phyloP scores from a whole-genome alignment of 2,113 vertebrate species.

The Lates calcarifer region DNA sequence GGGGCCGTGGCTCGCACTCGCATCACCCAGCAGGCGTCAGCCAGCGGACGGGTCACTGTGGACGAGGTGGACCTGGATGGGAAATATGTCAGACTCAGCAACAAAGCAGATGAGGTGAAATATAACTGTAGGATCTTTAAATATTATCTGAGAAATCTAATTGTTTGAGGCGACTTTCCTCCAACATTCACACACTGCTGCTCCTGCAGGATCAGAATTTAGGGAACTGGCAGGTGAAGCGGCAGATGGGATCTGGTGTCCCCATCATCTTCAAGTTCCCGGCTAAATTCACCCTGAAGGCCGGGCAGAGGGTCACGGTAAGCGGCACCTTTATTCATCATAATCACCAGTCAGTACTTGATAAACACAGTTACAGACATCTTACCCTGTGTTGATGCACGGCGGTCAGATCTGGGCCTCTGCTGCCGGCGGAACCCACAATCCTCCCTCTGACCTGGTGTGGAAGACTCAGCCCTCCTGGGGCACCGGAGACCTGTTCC shows the following conservation, averaged over 20 bases:
- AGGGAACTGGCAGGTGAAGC: constrained; percentile 96
- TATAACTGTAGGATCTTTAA: not conserved
- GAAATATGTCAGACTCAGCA: constrained; percentile 93
- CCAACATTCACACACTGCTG: not conserved
- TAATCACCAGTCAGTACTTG: not conserved
- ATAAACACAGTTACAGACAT: not conserved
- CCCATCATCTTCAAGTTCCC: constrained; percentile 92
- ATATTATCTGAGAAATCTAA: not conserved
- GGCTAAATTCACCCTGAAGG: constrained; percentile 92
- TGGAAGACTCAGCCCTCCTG: constrained; percentile 94
- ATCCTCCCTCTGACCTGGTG: constrained; percentile 92
- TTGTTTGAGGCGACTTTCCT: too few species aligned
- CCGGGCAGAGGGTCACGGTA: constrained; percentile 93
- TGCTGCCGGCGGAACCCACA: constrained; percentile 88
- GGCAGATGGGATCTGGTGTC: constrained; percentile 89
- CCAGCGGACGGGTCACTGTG: constrained; percentile 92
- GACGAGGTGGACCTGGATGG: constrained; percentile 98
- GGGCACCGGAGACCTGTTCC: constrained; percentile 93
- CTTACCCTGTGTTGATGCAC: not conserved
- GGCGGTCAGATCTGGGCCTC: constrained; percentile 92
- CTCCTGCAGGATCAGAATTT: constrained; percentile 90
- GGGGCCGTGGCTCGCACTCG: constrained; percentile 87
- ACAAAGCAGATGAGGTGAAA: constrained; percentile 93
- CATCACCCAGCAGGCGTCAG: constrained; percentile 94
- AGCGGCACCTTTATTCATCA: constrained; percentile 36